Conservation (phyloP, 2,113 vertebrate genomes). For the Lipophrys pholis region DNA sequence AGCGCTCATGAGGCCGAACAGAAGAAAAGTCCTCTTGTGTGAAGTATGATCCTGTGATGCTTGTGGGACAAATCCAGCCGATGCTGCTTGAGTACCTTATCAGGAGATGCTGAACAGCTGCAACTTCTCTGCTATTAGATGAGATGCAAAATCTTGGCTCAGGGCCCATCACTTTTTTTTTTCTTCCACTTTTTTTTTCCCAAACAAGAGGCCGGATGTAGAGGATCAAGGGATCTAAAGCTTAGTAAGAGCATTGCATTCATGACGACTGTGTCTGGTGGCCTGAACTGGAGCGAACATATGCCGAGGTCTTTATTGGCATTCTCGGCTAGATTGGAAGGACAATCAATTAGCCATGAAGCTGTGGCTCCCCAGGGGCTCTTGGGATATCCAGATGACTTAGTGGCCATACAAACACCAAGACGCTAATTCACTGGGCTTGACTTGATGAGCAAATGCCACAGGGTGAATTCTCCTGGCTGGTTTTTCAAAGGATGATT, state of each 20-base stretch:
- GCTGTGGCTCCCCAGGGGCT: slow-evolving; percentile 60
- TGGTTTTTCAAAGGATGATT: background rate
- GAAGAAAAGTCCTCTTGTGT: slow-evolving; percentile 38
- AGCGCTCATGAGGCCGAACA: background rate
- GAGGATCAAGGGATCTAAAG: slow-evolving; percentile 80
- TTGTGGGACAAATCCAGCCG: slow-evolving; percentile 14
- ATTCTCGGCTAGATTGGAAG: slow-evolving; percentile 63
- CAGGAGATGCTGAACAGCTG: slow-evolving; percentile 50
- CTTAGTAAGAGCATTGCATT: slow-evolving; percentile 74
- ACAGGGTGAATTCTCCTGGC: background rate
- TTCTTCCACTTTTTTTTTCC: slow-evolving; percentile 37
- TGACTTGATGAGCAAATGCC: slow-evolving; percentile 42
- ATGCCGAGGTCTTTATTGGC: slow-evolving; percentile 77
- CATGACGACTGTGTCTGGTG: slow-evolving; percentile 66
- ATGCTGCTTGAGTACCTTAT: slow-evolving; percentile 24
- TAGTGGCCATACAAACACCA: slow-evolving; percentile 46
- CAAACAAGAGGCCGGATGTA: slow-evolving; percentile 72
- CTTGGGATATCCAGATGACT: slow-evolving; percentile 57
- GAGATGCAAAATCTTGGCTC: slow-evolving; percentile 68
- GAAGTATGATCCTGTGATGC: background rate
- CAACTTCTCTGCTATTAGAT: slow-evolving; percentile 52
- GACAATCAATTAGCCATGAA: slow-evolving; percentile 78
- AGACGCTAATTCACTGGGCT: slow-evolving; percentile 48
- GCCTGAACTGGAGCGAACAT: slow-evolving; percentile 61
- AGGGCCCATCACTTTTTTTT: slow-evolving; percentile 57